Evolutionary conservation across 2,888 invertebrate species (phyloP).

Genomic region (Mantis religiosa): DNA sequence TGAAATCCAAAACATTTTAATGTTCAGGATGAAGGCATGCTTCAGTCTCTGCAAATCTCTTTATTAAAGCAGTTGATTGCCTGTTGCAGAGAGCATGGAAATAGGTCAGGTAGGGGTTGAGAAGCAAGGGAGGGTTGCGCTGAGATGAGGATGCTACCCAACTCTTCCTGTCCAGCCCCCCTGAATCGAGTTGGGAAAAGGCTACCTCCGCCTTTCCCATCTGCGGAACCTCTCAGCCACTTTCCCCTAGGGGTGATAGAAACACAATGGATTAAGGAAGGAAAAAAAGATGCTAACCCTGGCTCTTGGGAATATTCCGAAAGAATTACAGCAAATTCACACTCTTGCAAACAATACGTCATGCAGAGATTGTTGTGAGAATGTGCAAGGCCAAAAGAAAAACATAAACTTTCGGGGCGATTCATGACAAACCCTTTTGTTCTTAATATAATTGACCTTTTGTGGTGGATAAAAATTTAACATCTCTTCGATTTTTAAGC

Average conservation of each 20-base stretch:
- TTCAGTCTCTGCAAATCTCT: neutral
- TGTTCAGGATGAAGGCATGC: neutral
- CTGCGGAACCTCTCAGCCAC: neutral
- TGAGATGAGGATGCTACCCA: neutral
- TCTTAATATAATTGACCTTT: no score
- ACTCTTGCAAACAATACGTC: neutral
- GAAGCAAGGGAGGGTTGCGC: neutral
- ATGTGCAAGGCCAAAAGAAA: neutral
- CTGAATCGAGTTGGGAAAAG: constrained; percentile 1
- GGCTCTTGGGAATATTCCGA: neutral
- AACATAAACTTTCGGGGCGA: neutral
- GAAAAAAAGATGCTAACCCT: neutral
- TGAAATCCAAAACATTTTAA: neutral
- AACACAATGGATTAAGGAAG: neutral
- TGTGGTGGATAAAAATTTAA: no score
- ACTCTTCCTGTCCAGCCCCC: neutral
- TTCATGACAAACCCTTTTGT: neutral
- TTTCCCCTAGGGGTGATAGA: neutral
- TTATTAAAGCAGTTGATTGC: neutral
- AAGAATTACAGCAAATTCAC: neutral
- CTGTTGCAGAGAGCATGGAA: neutral
- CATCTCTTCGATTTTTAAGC: no score
- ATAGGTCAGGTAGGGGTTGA: constrained; percentile 3
- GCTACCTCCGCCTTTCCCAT: neutral
- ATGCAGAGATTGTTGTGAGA: neutral